These are phyloP conservation scores for Leptodactylus fallax DNA, from an alignment of 2,797 vertebrate species.

Conservation along the genomic window DNA sequence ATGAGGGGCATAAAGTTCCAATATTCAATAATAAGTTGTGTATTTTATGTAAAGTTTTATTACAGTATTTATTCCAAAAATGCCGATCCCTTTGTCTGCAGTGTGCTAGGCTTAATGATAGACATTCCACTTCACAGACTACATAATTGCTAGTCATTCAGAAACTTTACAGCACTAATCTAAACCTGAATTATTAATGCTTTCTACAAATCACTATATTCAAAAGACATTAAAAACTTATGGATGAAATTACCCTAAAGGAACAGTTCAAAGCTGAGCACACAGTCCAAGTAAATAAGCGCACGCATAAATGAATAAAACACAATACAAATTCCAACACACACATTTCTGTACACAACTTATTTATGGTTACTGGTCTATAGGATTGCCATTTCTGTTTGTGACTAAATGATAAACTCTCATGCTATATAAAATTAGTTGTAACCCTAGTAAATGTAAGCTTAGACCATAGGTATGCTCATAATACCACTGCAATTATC, in stretches of 20 bases:
- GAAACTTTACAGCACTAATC: slow-evolving; percentile 37
- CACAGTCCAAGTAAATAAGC: slow-evolving; percentile 4
- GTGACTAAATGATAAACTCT: not conserved
- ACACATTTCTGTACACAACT: not conserved
- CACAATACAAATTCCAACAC: not conserved
- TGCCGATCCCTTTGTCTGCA: not conserved
- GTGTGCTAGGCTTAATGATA: slow-evolving; percentile 13
- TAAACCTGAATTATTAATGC: slow-evolving; percentile 50
- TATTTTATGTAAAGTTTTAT: not conserved
- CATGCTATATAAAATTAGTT: too few species aligned
- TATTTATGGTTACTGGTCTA: not conserved
- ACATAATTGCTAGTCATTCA: slow-evolving; percentile 43
- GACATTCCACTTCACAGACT: slow-evolving; percentile 29
- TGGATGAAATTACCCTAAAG: slow-evolving; percentile 34
- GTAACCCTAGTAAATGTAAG: too few species aligned
- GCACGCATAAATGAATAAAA: not conserved
- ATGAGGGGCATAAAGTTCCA: not conserved
- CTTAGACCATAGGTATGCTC: too few species aligned
- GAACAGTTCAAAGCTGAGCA: not conserved
- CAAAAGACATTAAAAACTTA: slow-evolving; percentile 49
- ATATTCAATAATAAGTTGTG: not conserved
- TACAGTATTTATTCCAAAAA: slow-evolving; percentile 8
- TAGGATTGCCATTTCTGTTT: not conserved
- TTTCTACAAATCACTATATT: slow-evolving; percentile 12
- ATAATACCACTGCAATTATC: too few species aligned